phyloP scores from a whole-genome alignment of 2,797 vertebrate genomes.

The Sebastolobus alascanus region DNA sequence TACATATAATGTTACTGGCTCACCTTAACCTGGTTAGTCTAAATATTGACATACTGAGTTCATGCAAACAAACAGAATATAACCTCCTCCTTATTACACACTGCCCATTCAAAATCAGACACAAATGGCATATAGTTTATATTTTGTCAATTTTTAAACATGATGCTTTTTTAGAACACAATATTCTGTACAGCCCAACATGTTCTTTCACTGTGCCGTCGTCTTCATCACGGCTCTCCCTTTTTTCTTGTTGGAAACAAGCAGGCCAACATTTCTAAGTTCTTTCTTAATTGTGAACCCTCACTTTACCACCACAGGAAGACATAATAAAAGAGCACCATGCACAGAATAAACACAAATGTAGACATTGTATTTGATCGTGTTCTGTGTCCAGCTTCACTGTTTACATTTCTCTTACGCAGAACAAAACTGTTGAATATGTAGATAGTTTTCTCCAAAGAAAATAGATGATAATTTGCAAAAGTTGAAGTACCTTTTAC shows the following conservation, averaged over 20 bases:
- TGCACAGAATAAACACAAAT: conserved; percentile 72
- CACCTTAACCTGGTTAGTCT: background rate
- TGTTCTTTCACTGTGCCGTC: conserved; percentile 58
- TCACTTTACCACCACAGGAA: conserved; percentile 49
- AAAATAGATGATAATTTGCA: background rate
- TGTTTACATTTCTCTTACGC: background rate
- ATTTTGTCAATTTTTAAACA: conserved; percentile 63
- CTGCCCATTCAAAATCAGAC: conserved; percentile 51
- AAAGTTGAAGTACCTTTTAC: background rate
- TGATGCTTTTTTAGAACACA: conserved; percentile 67
- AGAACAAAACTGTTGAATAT: background rate
- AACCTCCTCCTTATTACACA: conserved; percentile 45
- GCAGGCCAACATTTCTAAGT: conserved; percentile 33
- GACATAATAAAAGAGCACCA: conserved; percentile 66
- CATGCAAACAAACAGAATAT: background rate
- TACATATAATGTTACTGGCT: background rate
- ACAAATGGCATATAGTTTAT: conserved; percentile 55
- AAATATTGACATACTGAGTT: background rate
- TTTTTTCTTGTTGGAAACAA: conserved; percentile 38
- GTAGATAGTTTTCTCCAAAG: background rate
- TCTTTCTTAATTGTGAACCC: conserved; percentile 54
- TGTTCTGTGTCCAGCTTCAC: background rate
- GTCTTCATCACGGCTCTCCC: conserved; percentile 34
- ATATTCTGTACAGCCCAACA: conserved; percentile 65
- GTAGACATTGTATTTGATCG: conserved; percentile 36